These are phyloP conservation scores for Bufotes viridis DNA, from an alignment of 2,797 vertebrate species.

Conservation along the genomic window DNA sequence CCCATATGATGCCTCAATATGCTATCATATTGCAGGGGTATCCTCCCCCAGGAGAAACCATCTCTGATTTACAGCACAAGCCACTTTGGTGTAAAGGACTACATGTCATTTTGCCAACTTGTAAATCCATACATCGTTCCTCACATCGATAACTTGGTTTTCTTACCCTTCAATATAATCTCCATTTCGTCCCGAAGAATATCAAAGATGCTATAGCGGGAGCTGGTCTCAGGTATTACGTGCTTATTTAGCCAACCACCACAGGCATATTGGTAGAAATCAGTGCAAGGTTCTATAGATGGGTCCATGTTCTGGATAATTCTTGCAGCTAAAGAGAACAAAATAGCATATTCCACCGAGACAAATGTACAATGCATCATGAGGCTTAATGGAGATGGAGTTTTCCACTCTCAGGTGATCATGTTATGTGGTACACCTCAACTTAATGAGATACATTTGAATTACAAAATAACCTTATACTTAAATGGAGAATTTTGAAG, in stretches of 20 bases:
- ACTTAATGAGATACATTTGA: background rate
- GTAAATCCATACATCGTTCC: background rate
- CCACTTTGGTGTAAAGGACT: background rate
- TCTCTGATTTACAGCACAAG: too few relatives aligned
- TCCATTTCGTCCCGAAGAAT: constrained; percentile 92
- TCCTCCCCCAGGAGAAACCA: too few relatives aligned
- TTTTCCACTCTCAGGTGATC: background rate
- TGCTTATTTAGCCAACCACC: constrained; percentile 91
- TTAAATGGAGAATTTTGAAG: background rate
- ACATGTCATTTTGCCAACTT: background rate
- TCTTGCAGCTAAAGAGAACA: constrained; percentile 81
- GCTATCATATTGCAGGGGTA: background rate
- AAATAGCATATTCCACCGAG: background rate
- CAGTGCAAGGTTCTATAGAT: constrained; percentile 83
- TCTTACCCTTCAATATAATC: constrained; percentile 92
- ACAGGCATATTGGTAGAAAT: constrained; percentile 95
- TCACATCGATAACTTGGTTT: background rate
- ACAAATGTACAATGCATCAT: background rate
- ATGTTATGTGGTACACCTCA: background rate
- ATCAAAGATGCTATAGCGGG: constrained; percentile 93
- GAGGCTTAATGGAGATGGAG: background rate
- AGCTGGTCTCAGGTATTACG: constrained; percentile 93
- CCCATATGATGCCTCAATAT: background rate
- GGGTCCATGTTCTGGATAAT: constrained; percentile 94
- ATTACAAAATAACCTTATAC: background rate